phyloP scores from a whole-genome alignment of 2,888 invertebrate species.

The Limnephilus rhombicus region DNA sequence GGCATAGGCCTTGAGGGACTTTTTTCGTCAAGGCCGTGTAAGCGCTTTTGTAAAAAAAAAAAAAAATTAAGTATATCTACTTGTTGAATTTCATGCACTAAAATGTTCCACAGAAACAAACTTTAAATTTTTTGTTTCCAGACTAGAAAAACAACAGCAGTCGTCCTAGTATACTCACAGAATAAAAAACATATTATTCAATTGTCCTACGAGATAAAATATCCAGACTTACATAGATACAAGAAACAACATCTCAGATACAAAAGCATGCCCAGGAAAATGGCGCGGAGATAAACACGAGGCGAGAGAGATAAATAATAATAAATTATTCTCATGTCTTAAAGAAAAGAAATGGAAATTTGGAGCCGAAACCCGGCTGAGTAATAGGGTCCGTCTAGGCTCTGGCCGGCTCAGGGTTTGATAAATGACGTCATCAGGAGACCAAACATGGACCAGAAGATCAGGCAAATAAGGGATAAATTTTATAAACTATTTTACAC shows the following conservation, averaged over 20 bases:
- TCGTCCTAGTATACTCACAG: not conserved
- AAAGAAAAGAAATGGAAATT: not conserved
- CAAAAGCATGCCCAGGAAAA: not conserved
- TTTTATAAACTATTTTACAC: not conserved
- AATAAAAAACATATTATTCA: not conserved
- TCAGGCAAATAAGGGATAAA: not conserved
- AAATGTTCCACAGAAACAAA: not conserved
- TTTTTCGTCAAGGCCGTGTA: no score
- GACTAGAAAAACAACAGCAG: not conserved
- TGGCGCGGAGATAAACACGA: not conserved
- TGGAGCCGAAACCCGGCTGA: not conserved
- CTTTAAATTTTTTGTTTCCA: not conserved
- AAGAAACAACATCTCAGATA: not conserved
- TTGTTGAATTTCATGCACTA: not conserved
- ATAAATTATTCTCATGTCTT: not conserved
- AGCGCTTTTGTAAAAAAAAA: no score
- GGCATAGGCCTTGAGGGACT: no score
- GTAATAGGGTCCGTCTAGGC: not conserved
- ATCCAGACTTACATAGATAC: not conserved
- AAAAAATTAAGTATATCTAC: not conserved
- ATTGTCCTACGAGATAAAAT: not conserved
- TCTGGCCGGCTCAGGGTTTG: not conserved
- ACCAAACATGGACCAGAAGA: not conserved
- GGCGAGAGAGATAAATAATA: not conserved
- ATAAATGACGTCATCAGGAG: not conserved